Evolutionary conservation across 2,888 invertebrate genomes (phyloP), one percentile per base, ranked within the genome.

Genomic region (Eilema sororculum): DNA sequence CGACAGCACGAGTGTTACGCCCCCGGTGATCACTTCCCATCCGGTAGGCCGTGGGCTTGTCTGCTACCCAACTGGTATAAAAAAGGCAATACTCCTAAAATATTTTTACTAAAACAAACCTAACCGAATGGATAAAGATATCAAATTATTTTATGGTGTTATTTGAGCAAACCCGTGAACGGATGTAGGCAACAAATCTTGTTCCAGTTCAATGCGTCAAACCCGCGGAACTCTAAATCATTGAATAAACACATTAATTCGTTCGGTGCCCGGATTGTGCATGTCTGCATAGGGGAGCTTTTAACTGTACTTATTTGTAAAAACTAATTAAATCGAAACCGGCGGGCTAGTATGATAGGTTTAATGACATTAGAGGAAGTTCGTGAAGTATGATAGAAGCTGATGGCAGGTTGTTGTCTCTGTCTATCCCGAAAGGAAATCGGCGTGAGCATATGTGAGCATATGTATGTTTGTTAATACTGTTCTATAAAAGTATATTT

Each of bases 251-350:
- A 37, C 61, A 74, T 69, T 59, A 28, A 25, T 58, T n/a, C n/a
- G 58, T 62, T 67, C 46, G 22, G 66, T 63, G 16, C 59, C 66
- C 22, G 72, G 68, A 78, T 78, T 78, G 68, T 76, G 72, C 76
- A 79, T 78, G 72, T 69, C 76, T 73, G 65, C 75, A 76, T 67
- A 30, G 20, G 16, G 67, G 22, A 41, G 10, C 20, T 59, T 3
- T 20, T 8, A 28, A 28, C n/a, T 20, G 52, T 9, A 52, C 52
- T n/a, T 2, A n/a, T 52, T 52, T 3, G 20, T 52, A 52, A 52
- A 52, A 52, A 52, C 52, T n/a, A 52, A 52, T 52, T n/a, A 20
- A n/a, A 3, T 20, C 8, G 20, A 20, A 52, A n/a, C 20, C 0
- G 52, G 9, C 16, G 0, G 16, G 20, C 20, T 12, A 12, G 37